These are phyloP conservation scores for Psephotus haematonotus DNA, from an alignment of 2,113 vertebrate species.

Conservation along the genomic window DNA sequence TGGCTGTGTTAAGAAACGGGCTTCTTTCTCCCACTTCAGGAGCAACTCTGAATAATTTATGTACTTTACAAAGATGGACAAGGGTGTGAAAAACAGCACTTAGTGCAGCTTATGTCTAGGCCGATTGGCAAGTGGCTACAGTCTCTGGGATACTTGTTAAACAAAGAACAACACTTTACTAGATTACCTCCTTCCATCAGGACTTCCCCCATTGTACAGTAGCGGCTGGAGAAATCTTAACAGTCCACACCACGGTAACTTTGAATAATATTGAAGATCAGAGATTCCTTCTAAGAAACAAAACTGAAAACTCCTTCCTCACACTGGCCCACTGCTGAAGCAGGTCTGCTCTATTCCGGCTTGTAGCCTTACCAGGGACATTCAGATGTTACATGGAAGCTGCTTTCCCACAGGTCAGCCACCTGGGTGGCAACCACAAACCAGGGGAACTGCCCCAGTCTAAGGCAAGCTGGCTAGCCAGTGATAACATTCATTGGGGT, in stretches of 20 bases:
- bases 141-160: background rate
- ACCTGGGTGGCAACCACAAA: background rate
- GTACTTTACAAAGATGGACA: background rate
- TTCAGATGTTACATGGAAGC: accelerated
- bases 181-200: background rate
- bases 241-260: background rate
- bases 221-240: background rate
- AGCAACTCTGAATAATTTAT: background rate
- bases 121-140: background rate
- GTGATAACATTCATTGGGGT: accelerated
- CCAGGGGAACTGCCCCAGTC: accelerated
- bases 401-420: background rate
- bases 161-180: background rate
- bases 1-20: background rate
- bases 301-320: background rate
- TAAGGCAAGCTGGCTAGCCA: background rate
- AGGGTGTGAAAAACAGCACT: background rate
- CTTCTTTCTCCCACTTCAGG: background rate
- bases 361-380: background rate
- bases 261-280: background rate
- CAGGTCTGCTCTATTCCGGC: background rate
- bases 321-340: background rate
- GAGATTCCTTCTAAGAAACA: background rate
- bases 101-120: background rate
- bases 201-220: background rate